phyloP scores from a whole-genome alignment of 1,140 invertebrate genomes.

The Calephelis virginiensis region DNA sequence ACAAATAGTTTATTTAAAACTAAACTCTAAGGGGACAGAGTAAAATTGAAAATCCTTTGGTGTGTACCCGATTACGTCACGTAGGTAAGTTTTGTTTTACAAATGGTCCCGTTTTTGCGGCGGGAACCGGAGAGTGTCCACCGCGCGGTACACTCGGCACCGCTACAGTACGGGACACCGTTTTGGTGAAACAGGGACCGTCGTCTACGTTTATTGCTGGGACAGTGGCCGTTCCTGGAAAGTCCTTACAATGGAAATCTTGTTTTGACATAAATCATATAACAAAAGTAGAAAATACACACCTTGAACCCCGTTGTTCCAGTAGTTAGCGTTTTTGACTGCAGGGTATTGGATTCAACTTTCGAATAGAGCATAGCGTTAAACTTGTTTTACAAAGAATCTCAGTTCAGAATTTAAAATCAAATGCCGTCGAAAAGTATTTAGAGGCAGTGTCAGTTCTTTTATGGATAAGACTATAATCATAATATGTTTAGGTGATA shows the following conservation, averaged over 20 bases:
- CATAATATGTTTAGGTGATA: too few relatives aligned
- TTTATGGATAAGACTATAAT: too few relatives aligned
- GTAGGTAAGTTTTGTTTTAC: neutral
- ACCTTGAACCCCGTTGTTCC: too few relatives aligned
- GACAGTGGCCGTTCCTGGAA: slow-evolving; percentile 10
- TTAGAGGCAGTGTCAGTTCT: too few relatives aligned
- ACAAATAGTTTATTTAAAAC: neutral
- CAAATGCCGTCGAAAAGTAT: too few relatives aligned
- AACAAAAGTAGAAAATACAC: too few relatives aligned
- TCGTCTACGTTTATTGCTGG: slow-evolving; percentile 7
- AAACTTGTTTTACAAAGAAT: too few relatives aligned
- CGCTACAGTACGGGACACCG: slow-evolving; percentile 1
- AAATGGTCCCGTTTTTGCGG: slow-evolving; percentile 12
- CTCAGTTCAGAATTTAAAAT: too few relatives aligned
- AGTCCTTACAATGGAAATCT: slow-evolving; percentile 1
- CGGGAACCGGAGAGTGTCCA: neutral
- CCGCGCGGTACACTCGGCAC: slow-evolving; percentile 6
- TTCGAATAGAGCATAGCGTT: too few relatives aligned
- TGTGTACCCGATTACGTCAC: neutral
- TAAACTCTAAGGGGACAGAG: neutral
- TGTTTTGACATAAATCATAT: neutral
- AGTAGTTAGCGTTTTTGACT: too few relatives aligned
- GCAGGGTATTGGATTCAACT: too few relatives aligned
- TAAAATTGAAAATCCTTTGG: neutral
- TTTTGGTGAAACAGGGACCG: slow-evolving; percentile 13